Evolutionary conservation across 2,797 vertebrate genomes (phyloP).

Genomic region (Sebastiscus tertius): DNA sequence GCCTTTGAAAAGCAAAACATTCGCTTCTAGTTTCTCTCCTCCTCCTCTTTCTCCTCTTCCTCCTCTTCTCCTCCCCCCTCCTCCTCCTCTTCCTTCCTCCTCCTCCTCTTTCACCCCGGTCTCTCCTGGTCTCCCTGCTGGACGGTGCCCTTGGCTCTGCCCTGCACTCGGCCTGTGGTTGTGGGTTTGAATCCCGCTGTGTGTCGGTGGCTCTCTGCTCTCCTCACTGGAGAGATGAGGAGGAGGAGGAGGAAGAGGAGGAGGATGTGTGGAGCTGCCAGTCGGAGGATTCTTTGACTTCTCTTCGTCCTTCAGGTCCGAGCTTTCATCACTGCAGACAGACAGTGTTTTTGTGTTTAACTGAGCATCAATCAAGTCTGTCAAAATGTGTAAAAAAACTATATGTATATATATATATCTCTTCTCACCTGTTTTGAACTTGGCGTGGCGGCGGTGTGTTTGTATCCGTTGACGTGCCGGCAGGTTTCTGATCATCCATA

Average conservation of each 20-base stretch:
- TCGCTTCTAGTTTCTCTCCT: background rate
- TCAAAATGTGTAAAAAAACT: background rate
- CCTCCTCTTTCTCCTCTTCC: background rate
- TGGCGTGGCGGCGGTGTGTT: background rate
- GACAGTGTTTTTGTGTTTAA: background rate
- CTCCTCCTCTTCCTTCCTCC: background rate
- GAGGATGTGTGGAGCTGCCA: background rate
- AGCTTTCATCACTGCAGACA: constrained; percentile 57
- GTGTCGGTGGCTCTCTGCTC: background rate
- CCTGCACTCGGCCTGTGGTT: constrained; percentile 14
- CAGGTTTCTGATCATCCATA: background rate
- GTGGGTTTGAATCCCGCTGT: constrained; percentile 24
- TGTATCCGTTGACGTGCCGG: rapidly evolving
- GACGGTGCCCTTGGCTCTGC: background rate
- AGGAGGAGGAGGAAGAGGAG: background rate
- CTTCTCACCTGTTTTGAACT: constrained; percentile 16
- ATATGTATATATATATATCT: too few species aligned
- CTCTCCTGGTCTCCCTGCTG: background rate
- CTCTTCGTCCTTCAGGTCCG: constrained; percentile 15
- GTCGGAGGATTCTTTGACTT: background rate
- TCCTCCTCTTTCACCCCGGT: background rate
- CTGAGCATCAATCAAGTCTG: background rate
- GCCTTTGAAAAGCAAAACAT: background rate
- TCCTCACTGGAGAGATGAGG: constrained; percentile 42
- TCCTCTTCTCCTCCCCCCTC: background rate